These are phyloP conservation scores for Radopholus similis DNA, from an alignment of 1,140 invertebrate species.

Conservation along the genomic window DNA sequence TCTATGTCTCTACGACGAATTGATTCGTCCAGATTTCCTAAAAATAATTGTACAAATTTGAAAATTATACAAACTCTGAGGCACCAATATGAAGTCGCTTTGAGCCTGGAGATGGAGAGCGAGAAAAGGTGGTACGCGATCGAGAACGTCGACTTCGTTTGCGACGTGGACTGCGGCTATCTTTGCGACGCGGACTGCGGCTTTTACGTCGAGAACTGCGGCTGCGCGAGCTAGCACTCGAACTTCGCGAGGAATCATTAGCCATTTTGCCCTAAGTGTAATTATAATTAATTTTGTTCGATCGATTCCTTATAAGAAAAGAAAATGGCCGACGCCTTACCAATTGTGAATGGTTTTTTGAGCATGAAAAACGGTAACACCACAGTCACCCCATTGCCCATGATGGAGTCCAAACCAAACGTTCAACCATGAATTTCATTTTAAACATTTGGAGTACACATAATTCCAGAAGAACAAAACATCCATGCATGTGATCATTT, in stretches of 20 bases:
- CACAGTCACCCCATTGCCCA: too few species aligned
- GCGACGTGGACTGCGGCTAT: neutral
- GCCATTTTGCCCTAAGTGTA: too few species aligned
- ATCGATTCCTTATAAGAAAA: too few species aligned
- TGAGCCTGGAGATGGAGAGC: constrained; percentile 19
- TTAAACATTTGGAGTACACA: too few species aligned
- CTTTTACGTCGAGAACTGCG: constrained; percentile 4
- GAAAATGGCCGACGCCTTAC: too few species aligned
- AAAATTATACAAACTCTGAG: neutral
- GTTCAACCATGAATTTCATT: too few species aligned
- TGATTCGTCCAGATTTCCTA: constrained; percentile 29
- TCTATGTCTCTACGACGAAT: constrained; percentile 35
- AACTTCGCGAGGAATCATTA: neutral
- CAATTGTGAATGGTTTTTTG: too few species aligned
- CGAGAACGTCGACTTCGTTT: neutral
- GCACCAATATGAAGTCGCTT: constrained; percentile 17
- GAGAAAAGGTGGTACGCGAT: constrained; percentile 19
- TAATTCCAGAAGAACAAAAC: too few species aligned
- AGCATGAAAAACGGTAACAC: too few species aligned
- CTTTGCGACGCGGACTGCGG: neutral
- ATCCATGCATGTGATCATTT: too few species aligned
- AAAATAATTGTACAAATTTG: neutral
- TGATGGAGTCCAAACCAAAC: too few species aligned
- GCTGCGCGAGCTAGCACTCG: neutral
- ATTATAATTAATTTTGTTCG: too few species aligned